Evolutionary conservation across 2,888 invertebrate genomes (phyloP), one percentile per base, ranked within the genome.

Genomic region (Eupithecia dodoneata): DNA sequence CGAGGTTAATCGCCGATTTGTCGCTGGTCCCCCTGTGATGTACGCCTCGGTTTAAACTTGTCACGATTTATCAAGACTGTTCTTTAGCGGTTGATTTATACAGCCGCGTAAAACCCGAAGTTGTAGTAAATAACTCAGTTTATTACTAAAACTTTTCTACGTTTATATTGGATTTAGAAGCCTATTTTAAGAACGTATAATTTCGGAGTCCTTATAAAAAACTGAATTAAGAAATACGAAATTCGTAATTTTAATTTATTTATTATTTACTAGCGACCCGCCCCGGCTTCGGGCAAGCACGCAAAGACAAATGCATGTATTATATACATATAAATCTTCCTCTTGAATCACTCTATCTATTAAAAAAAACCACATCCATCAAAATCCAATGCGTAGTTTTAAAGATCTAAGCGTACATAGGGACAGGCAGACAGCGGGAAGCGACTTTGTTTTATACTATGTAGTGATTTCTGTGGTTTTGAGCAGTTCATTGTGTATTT

Each of bases 1-100:
- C 83, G 83, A 86, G 87, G 88, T 90, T 92, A 92, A 93, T 91
- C 87, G 91, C 81, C 90, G 86, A 92, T 94, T 93, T 92, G 93
- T 92, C 88, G 85, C 86, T 84, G 82, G 84, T 86, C 85, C 83
- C 78, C 63, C 76, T 83, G 87, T 85, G 85, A 85, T 83, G 85
- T 85, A 69, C 75, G 86, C 81, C 83, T 80, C 85, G 83, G 86
- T 84, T 84, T 85, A 86, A 89, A 86, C 90, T 87, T 91, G 93
- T 92, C 90, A 81, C 87, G 85, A 85, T 92, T 86, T 83, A 89
- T 93, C 91, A 93, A 85, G 82, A 80, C 87, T 87, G 82, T 83
- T 83, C 86, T 89, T 91, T 90, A 87, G 87, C 87, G 85, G 85
- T 85, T 85, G 89, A 92, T 92, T 88, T 90, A 93, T 91, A 76